These are phyloP conservation scores for Catharus bicknelli DNA, from an alignment of 2,113 vertebrate genomes.

Conservation along the genomic window DNA sequence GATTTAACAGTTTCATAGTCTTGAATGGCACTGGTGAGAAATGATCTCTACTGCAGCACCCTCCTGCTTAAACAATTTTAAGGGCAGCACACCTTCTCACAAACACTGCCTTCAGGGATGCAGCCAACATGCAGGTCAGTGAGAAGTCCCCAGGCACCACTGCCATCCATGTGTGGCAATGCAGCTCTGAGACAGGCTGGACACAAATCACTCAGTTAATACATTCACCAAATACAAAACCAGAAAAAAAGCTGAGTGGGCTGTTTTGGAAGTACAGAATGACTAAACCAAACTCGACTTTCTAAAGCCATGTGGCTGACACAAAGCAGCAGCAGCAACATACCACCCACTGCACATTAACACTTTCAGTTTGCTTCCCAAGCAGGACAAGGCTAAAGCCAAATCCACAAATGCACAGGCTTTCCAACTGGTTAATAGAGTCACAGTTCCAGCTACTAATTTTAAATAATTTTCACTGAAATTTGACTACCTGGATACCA, in stretches of 20 bases:
- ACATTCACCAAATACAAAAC: not conserved
- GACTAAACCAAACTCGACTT: not conserved
- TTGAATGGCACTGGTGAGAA: not conserved
- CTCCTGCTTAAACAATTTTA: not conserved
- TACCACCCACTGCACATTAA: fast-evolving
- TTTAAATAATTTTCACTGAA: not conserved
- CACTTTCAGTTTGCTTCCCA: not conserved
- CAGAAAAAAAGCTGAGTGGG: not conserved
- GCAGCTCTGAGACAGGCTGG: not conserved
- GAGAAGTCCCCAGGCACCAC: not conserved
- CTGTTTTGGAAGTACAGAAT: not conserved
- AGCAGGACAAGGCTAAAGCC: not conserved
- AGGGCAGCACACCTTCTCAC: not conserved
- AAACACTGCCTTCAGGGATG: not conserved
- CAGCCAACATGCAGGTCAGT: not conserved
- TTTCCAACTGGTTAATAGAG: not conserved
- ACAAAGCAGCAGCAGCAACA: not conserved
- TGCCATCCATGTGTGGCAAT: not conserved
- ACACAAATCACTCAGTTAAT: not conserved
- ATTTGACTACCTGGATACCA: not conserved
- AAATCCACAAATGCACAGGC: not conserved
- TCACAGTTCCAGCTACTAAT: not conserved
- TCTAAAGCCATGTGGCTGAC: not conserved
- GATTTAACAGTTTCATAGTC: not conserved
- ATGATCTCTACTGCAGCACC: fast-evolving